Conservation (phyloP, 2,888 invertebrate species). For the Pristionchus fissidentatus region DNA sequence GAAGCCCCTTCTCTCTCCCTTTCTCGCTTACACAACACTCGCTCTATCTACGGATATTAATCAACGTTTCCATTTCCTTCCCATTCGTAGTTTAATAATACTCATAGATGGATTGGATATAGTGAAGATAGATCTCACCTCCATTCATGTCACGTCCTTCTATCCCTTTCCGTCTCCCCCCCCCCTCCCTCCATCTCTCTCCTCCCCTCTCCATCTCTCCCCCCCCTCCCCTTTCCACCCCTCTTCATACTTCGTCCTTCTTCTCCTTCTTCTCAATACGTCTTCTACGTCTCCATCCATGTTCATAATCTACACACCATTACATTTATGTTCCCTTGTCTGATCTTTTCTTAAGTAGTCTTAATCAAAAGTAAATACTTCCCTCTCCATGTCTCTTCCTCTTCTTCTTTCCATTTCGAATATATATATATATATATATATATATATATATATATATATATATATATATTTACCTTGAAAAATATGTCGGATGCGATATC, state of each 20-base stretch:
- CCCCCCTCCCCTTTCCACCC: neutral
- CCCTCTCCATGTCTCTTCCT: no score
- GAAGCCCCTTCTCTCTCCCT: neutral
- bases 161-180: neutral
- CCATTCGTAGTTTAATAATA: neutral
- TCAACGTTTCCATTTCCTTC: conserved; percentile 7
- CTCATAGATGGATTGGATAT: neutral
- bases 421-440: no score
- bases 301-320: no score
- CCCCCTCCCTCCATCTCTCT: neutral
- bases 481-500: no score
- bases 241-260: neutral
- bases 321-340: no score
- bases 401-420: no score
- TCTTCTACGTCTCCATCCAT: neutral
- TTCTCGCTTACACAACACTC: neutral
- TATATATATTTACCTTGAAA: no score
- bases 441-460: no score
- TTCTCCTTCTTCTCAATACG: neutral
- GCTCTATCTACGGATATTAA: neutral
- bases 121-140: neutral
- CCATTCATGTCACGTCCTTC: neutral
- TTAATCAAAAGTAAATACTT: no score
- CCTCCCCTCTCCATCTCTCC: neutral
- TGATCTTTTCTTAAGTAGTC: no score